Conservation (phyloP, 2,797 vertebrate genomes). For the Helarctos malayanus region DNA sequence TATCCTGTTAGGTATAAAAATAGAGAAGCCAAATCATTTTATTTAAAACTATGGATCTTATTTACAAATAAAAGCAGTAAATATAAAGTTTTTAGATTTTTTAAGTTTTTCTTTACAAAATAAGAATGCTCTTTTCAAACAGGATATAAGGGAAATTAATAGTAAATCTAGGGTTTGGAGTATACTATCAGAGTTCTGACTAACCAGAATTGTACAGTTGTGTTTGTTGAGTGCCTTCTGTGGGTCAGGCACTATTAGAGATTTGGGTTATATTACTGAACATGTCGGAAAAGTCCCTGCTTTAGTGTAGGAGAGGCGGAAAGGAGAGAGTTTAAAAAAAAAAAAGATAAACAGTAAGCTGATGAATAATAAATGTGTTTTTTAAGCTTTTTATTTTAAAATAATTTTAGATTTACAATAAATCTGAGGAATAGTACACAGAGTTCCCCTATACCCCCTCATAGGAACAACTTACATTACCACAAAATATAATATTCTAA, state of each 20-base stretch:
- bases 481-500: background rate
- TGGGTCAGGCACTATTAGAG: background rate
- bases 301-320: background rate
- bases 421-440: background rate
- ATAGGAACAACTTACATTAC: background rate
- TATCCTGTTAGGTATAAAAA: background rate
- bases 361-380: background rate
- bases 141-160: background rate
- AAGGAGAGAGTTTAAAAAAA: background rate
- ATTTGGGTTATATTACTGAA: background rate
- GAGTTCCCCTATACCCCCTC: background rate
- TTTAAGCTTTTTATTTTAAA: background rate
- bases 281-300: background rate
- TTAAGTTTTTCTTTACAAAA: background rate
- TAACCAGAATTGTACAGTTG: background rate
- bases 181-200: rapidly evolving
- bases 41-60: background rate
- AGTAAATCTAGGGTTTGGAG: background rate
- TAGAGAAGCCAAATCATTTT: background rate
- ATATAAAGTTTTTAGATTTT: background rate
- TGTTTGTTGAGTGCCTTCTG: background rate
- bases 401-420: background rate
- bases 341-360: background rate
- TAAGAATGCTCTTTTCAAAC: constrained; percentile 1
- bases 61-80: background rate